Conservation (phyloP, 2,113 vertebrate species). For the Zapus hudsonius region DNA sequence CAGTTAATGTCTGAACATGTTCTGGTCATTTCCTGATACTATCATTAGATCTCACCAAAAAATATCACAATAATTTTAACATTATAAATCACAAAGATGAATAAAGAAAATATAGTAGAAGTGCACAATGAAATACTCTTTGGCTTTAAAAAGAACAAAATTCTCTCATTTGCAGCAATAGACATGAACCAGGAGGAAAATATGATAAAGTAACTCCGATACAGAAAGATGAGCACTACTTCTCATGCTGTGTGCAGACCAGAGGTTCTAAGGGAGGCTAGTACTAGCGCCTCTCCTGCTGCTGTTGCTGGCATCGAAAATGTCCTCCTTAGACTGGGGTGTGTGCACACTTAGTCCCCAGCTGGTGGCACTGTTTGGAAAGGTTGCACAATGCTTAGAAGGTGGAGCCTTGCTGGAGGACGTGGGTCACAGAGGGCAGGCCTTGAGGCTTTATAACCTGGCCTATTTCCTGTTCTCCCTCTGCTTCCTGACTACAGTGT, state of each 20-base stretch:
- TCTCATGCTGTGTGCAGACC: not conserved
- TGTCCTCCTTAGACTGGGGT: too few relatives aligned
- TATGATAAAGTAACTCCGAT: not conserved
- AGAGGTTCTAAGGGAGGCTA: too few relatives aligned
- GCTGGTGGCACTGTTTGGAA: too few relatives aligned
- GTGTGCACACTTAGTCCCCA: too few relatives aligned
- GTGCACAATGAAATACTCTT: not conserved
- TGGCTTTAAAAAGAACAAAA: not conserved
- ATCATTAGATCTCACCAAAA: not conserved
- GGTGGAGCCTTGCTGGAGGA: too few relatives aligned
- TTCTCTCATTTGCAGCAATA: not conserved
- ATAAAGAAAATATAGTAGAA: not conserved
- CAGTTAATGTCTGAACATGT: not conserved
- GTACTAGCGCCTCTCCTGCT: too few relatives aligned
- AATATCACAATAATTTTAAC: not conserved
- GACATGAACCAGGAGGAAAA: not conserved
- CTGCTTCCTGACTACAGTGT: too few relatives aligned
- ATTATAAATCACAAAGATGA: not conserved
- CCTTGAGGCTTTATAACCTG: too few relatives aligned
- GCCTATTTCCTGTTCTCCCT: too few relatives aligned
- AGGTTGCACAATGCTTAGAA: too few relatives aligned
- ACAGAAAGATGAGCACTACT: not conserved
- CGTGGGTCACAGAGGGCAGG: too few relatives aligned
- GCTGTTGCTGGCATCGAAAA: too few relatives aligned
- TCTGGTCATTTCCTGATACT: not conserved